A percentile compares a stretch with the other conserved stretches of the same genome.
These are phyloP conservation scores for Butorides virescens DNA, from an alignment of 2,113 vertebrate species.

Conservation along the genomic window DNA sequence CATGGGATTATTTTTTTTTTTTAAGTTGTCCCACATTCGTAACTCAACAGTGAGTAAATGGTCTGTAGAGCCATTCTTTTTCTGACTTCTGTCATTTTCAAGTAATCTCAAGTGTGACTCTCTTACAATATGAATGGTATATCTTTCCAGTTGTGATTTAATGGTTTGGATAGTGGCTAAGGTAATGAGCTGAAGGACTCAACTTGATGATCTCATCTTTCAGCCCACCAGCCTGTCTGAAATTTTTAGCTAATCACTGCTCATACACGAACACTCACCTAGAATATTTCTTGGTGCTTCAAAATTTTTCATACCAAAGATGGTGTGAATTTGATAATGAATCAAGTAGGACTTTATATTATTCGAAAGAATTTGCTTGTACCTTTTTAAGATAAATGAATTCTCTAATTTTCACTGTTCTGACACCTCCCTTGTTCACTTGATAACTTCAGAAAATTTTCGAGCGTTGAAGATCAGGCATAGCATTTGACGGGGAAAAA, in stretches of 20 bases:
- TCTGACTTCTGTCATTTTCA: background rate
- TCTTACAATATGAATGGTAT: constrained; percentile 37
- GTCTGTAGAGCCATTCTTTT: background rate
- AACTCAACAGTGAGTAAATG: background rate
- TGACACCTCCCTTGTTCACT: background rate
- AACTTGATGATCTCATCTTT: constrained; percentile 63
- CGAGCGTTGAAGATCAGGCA: background rate
- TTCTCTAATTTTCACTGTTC: background rate
- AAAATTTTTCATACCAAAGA: constrained; percentile 32
- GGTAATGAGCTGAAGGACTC: constrained; percentile 69
- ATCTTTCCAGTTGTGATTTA: constrained; percentile 60
- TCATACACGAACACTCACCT: constrained; percentile 16
- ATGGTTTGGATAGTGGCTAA: constrained; percentile 54
- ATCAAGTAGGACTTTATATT: background rate
- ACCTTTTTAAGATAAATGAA: background rate
- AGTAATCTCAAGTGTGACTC: constrained; percentile 43
- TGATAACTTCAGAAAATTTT: background rate
- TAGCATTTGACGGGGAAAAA: background rate
- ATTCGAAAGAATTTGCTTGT: background rate
- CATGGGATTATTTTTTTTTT: background rate
- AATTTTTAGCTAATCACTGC: constrained; percentile 55
- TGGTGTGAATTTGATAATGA: background rate
- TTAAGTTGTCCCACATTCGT: background rate
- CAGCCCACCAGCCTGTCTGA: constrained; percentile 51
- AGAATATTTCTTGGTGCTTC: constrained; percentile 14